Percentiles rank a stretch among this genome's conserved stretches.
Evolutionary conservation across 2,113 vertebrate species (phyloP).

Genomic region (Rissa tridactyla): DNA sequence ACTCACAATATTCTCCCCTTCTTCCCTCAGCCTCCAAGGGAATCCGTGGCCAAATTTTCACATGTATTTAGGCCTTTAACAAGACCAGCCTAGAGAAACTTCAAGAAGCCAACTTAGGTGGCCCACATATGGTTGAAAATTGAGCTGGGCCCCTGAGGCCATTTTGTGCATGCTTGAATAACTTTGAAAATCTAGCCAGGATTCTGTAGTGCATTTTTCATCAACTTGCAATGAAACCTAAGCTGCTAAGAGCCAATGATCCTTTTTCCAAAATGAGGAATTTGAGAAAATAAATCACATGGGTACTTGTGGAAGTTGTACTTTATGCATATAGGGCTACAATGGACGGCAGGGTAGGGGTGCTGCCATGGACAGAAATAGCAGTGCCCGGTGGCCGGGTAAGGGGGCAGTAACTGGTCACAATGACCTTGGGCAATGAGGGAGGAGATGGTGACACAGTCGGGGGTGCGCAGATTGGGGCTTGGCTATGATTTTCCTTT

Average conservation of each 20-base stretch:
- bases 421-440: background rate
- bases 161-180: background rate
- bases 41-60: background rate
- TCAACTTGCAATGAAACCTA: background rate
- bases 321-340: background rate
- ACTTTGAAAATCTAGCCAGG: background rate
- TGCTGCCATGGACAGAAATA: background rate
- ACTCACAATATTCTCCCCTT: background rate
- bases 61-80: background rate
- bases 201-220: background rate
- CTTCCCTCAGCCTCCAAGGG: background rate
- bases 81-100: background rate
- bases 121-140: background rate
- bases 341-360: background rate
- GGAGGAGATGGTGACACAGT: background rate
- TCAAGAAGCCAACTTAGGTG: background rate
- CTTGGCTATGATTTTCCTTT: background rate
- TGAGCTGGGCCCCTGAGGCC: background rate
- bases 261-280: background rate
- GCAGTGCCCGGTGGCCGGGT: background rate
- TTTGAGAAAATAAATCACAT: background rate
- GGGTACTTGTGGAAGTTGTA: background rate
- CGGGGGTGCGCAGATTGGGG: background rate
- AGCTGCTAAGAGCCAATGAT: background rate
- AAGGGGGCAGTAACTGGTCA: background rate